Evolutionary conservation across 2,888 invertebrate species (phyloP).

Genomic region (Cryptocephalus primarius): DNA sequence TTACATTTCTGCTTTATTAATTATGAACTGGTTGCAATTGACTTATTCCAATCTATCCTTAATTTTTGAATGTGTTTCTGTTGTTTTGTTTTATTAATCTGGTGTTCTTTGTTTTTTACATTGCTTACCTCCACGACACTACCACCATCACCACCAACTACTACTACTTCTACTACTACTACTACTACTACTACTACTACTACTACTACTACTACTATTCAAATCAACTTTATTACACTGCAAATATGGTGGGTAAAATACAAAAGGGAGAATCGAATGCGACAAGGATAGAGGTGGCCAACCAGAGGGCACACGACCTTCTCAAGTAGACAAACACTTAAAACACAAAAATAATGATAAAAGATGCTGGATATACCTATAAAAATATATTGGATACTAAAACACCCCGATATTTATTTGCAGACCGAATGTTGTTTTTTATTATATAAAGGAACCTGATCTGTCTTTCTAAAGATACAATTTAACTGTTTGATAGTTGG

Average conservation of each 20-base stretch:
- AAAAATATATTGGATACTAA: no score
- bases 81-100: slow-evolving; percentile 27
- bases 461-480: no score
- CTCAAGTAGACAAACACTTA: slow-evolving; percentile 60
- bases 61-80: no score
- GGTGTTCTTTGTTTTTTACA: slow-evolving; percentile 33
- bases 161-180: not conserved
- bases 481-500: no score
- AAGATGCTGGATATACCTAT: no score
- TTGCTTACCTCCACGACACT: slow-evolving; percentile 30
- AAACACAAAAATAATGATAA: slow-evolving; percentile 25
- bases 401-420: no score
- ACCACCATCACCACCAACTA: slow-evolving; percentile 15
- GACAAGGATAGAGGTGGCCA: slow-evolving; percentile 92
- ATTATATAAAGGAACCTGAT: no score
- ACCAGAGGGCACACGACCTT: slow-evolving; percentile 93
- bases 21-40: no score
- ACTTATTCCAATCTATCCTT: no score
- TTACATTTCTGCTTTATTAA: no score
- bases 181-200: slow-evolving; percentile 8
- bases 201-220: slow-evolving; percentile 12
- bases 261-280: slow-evolving; percentile 81
- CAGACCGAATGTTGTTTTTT: no score
- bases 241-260: slow-evolving; percentile 9
- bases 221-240: slow-evolving; percentile 13